Evolutionary conservation across 2,797 vertebrate species (phyloP).

Genomic region (Microctenopoma lineatum): DNA sequence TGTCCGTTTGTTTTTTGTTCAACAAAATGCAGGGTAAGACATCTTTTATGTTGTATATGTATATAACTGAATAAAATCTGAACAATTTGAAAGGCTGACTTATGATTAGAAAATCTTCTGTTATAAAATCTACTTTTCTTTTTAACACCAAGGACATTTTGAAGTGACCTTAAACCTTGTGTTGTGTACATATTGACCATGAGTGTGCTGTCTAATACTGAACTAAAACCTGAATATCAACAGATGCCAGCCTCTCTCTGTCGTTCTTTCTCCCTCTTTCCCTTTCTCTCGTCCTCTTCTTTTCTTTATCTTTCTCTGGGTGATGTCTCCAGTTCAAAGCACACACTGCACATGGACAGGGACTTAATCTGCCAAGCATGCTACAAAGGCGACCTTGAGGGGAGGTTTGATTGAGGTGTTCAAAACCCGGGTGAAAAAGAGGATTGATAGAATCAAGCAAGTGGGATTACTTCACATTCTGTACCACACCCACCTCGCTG

Average conservation of each 20-base stretch:
- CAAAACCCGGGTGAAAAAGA: constrained; percentile 72
- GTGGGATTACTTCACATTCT: constrained; percentile 78
- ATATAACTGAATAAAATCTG: no score
- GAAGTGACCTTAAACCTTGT: no score
- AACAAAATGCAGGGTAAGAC: no score
- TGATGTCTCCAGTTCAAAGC: constrained; percentile 78
- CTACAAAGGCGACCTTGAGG: constrained; percentile 82
- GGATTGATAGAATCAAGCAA: constrained; percentile 79
- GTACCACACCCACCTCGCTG: constrained; percentile 64
- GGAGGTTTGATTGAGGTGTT: constrained; percentile 82
- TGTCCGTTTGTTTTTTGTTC: no score
- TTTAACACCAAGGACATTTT: no score
- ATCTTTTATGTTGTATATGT: no score
- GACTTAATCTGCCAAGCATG: constrained; percentile 74
- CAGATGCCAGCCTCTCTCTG: constrained; percentile 21
- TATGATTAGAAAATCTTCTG: no score
- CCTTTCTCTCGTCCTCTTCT: constrained; percentile 33
- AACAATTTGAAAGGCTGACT: no score
- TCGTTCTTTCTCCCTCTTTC: constrained; percentile 1
- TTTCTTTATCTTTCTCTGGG: constrained; percentile 69
- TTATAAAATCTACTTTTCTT: no score
- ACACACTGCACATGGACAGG: constrained; percentile 57
- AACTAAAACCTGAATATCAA: constrained; percentile 43
- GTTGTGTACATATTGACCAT: constrained; percentile 29
- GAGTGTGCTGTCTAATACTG: constrained; percentile 25